Evolutionary conservation across 2,888 invertebrate genomes (phyloP), one percentile per base, ranked within the genome.

Genomic region (Thereva nobilitata): DNA sequence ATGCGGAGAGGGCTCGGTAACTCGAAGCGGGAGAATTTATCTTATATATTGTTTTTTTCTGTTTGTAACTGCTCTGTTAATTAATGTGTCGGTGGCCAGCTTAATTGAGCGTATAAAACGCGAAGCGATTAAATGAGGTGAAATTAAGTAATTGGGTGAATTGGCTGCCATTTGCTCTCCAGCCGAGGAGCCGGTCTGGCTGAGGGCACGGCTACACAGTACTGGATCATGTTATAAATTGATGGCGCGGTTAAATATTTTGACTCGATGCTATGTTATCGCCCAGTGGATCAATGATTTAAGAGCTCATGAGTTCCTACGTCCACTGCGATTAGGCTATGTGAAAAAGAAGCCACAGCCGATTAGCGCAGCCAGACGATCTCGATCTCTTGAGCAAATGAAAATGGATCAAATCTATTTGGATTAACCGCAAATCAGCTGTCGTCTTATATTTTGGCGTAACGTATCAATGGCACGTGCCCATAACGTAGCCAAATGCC

Each of bases 81-180:
- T 59, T 63, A 49, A 52, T 50, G 63, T 52, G 52, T 50, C 63
- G 42, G 63, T 52, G 52, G 63, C 44, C 53, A 64, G 53, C 44
- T 64, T 64, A 64, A 64, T 64, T 64, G 53, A 64, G 64, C 53
- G 64, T 64, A 64, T 53, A 64, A 64, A 64, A 64, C 44, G 53
- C 64, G 42, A 64, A 64, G 35, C 64, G 64, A 64, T 64, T 53
- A 64, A 53, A 53, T 64, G 64, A 64, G 53, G 64, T 64, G 41
- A 64, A 64, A 53, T 64, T 53, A 64, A 64, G 64, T 64, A 64
- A 64, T 64, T 64, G 64, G 64, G 64, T 64, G 64, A 64, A 64
- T 64, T 53, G 53, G 53, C 53, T 53, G 64, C 53, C 53, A 44
- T 44, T 37, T 12, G 55, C 37, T 37, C 55, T 10, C 55, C 23